Conservation (phyloP, 1,140 invertebrate species). For the Stegodyphus dumicola region DNA sequence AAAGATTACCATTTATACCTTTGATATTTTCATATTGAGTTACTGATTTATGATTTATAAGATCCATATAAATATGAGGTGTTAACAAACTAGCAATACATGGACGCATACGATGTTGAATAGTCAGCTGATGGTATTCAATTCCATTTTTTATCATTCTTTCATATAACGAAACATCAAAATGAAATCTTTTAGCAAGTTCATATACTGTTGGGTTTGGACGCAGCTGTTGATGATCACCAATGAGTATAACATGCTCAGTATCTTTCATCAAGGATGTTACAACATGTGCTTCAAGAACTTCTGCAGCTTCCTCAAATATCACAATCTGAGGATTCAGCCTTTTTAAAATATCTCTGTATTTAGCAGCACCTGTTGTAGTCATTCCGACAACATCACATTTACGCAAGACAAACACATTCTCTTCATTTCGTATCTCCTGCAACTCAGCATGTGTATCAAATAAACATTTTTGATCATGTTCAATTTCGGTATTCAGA, state of each 20-base stretch:
- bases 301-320: slow-evolving; percentile 88
- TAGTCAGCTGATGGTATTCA: slow-evolving; percentile 27
- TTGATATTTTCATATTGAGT: slow-evolving; percentile 27
- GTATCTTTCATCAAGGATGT: slow-evolving; percentile 78
- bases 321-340: slow-evolving; percentile 76
- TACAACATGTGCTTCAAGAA: slow-evolving; percentile 81
- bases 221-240: slow-evolving; percentile 72
- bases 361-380: slow-evolving; percentile 79
- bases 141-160: slow-evolving; percentile 62
- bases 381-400: slow-evolving; percentile 78
- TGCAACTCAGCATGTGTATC: neutral
- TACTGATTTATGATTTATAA: slow-evolving; percentile 51
- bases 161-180: slow-evolving; percentile 68
- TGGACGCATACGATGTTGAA: slow-evolving; percentile 63
- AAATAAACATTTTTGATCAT: neutral
- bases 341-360: slow-evolving; percentile 74
- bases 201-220: slow-evolving; percentile 68
- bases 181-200: slow-evolving; percentile 66
- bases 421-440: slow-evolving; percentile 8
- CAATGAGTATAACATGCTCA: slow-evolving; percentile 85
- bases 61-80: slow-evolving; percentile 59
- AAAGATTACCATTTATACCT: slow-evolving; percentile 51
- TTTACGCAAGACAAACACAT: neutral
- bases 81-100: slow-evolving; percentile 55
- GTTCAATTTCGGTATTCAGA: neutral